A percentile compares a stretch with the other conserved stretches of the same genome.
phyloP scores from a whole-genome alignment of 2,888 invertebrate species.

The Cryptocheilus praepositus region DNA sequence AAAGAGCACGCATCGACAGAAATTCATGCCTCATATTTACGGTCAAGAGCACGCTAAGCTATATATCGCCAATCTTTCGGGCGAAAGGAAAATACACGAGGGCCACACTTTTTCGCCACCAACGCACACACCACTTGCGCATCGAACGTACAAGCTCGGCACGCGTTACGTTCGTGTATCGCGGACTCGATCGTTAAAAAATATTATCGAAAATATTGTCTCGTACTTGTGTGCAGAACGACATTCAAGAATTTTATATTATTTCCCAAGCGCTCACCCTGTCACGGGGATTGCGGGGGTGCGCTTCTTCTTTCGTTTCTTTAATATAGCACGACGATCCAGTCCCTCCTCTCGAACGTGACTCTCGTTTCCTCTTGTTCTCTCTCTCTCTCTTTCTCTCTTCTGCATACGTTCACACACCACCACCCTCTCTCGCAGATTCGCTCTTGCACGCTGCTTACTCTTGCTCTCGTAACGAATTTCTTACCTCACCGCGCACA shows the following conservation, averaged over 20 bases:
- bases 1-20: conserved; percentile 4
- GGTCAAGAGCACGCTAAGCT: conserved; percentile 18
- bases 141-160: conserved; percentile 28
- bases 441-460: conserved; percentile 28
- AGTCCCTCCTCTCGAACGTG: conserved; percentile 44
- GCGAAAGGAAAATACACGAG: not conserved
- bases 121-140: conserved; percentile 4
- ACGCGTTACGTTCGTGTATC: conserved; percentile 56
- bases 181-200: conserved; percentile 54
- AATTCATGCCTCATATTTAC: conserved; percentile 15
- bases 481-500: conserved; percentile 51
- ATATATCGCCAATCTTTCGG: too few species aligned
- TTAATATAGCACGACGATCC: conserved; percentile 45
- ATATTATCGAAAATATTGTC: conserved; percentile 61
- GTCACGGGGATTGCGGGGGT: not conserved
- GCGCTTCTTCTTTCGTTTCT: conserved; percentile 28
- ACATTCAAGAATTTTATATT: conserved; percentile 20
- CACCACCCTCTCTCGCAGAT: conserved; percentile 24
- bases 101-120: too few species aligned
- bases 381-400: conserved; percentile 14
- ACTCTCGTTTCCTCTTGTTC: conserved; percentile 28
- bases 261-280: too few species aligned
- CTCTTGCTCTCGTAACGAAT: conserved; percentile 28
- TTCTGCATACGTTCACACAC: conserved; percentile 17
- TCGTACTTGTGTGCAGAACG: conserved; percentile 50